Evolutionary conservation across 2,888 invertebrate species (phyloP).

Genomic region (Epinotia nisella): DNA sequence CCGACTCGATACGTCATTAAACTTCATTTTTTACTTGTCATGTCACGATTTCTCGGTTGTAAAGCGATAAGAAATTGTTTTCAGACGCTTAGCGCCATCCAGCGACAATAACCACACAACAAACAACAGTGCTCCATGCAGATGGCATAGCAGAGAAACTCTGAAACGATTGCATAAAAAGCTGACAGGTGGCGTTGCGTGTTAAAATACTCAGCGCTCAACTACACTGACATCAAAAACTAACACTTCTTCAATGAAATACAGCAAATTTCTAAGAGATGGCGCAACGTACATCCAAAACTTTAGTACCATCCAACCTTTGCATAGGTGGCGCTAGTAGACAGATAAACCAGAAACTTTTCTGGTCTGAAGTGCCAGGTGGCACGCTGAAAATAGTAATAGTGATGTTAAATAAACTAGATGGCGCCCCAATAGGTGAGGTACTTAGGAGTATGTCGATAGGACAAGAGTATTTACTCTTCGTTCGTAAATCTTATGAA

Average conservation of each 20-base stretch:
- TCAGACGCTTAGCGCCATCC: constrained; percentile 10
- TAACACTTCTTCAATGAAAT: neutral
- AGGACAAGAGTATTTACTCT: too few relatives aligned
- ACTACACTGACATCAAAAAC: too few relatives aligned
- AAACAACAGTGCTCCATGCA: neutral
- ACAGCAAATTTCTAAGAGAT: neutral
- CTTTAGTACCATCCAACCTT: neutral
- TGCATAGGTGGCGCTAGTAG: constrained; percentile 12
- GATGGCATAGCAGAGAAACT: neutral
- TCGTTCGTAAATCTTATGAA: neutral
- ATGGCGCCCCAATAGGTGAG: neutral
- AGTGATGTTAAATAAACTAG: neutral
- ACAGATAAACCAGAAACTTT: neutral
- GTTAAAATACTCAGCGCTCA: too few relatives aligned
- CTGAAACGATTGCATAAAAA: neutral
- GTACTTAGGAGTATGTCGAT: neutral
- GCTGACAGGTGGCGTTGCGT: neutral
- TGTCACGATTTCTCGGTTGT: too few relatives aligned
- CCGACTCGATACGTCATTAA: too few relatives aligned
- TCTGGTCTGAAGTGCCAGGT: neutral
- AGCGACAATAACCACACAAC: neutral
- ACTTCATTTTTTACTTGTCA: too few relatives aligned
- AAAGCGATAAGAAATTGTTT: too few relatives aligned
- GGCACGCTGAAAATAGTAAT: neutral
- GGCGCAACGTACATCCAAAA: neutral